Evolutionary conservation across 2,113 vertebrate genomes (phyloP).

Genomic region (Tauraco erythrolophus): DNA sequence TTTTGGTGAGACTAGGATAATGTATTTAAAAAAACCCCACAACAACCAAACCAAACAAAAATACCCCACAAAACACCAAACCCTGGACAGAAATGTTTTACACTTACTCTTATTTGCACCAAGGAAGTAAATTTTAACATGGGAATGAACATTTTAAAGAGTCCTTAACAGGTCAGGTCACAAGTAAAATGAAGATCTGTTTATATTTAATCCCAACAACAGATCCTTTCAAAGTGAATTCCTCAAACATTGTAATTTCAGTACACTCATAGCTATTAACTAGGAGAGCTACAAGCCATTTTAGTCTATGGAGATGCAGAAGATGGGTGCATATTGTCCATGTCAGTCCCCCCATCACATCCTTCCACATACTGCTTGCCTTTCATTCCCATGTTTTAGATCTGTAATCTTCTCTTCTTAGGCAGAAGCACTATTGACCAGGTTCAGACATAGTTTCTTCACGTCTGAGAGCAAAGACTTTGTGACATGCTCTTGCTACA

Average conservation of each 20-base stretch:
- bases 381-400: background rate
- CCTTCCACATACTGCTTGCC: background rate
- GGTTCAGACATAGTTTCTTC: background rate
- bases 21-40: fast-evolving
- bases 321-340: background rate
- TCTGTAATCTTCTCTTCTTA: background rate
- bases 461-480: background rate
- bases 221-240: background rate
- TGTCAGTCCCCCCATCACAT: background rate
- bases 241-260: background rate
- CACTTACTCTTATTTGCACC: background rate
- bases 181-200: background rate
- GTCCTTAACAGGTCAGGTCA: background rate
- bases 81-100: background rate
- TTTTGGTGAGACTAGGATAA: background rate
- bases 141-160: background rate
- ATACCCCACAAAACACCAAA: background rate
- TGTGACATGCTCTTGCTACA: too few species aligned
- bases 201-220: background rate
- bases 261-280: background rate
- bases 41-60: background rate
- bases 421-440: background rate
- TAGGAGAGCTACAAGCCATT: background rate
- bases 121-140: background rate
- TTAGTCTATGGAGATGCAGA: background rate